phyloP scores from a whole-genome alignment of 2,113 vertebrate species.

The Rhineura floridana region DNA sequence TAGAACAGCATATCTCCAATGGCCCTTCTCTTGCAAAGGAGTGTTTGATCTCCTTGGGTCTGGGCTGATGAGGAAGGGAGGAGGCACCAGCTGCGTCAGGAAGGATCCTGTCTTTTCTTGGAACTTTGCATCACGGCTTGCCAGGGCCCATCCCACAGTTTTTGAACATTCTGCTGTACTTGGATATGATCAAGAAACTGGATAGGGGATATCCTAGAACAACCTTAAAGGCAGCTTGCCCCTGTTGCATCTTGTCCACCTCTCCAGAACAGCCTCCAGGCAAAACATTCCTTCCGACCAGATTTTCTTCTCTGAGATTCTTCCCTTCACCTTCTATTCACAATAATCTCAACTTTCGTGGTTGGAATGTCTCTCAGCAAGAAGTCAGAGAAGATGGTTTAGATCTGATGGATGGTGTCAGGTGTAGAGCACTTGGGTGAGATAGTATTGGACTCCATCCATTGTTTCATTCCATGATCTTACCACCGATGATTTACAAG shows the following conservation, averaged over 20 bases:
- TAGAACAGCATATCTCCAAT: neutral
- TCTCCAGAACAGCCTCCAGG: slow-evolving; percentile 22
- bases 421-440: neutral
- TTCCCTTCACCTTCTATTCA: slow-evolving; percentile 13
- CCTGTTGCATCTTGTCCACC: neutral
- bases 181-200: neutral
- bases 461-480: neutral
- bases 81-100: neutral
- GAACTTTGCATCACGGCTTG: neutral
- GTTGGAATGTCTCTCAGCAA: slow-evolving; percentile 17
- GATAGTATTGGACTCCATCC: neutral
- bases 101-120: neutral
- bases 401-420: neutral
- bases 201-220: neutral
- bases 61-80: neutral
- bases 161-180: neutral
- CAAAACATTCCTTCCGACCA: slow-evolving; percentile 60
- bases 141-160: neutral
- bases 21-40: neutral
- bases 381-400: neutral
- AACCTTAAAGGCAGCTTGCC: neutral
- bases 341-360: neutral
- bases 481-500: neutral
- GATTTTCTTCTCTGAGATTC: slow-evolving; percentile 54
- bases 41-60: neutral